These are phyloP conservation scores for Heliothis peltigera DNA, from an alignment of 2,888 invertebrate genomes.

Conservation along the genomic window DNA sequence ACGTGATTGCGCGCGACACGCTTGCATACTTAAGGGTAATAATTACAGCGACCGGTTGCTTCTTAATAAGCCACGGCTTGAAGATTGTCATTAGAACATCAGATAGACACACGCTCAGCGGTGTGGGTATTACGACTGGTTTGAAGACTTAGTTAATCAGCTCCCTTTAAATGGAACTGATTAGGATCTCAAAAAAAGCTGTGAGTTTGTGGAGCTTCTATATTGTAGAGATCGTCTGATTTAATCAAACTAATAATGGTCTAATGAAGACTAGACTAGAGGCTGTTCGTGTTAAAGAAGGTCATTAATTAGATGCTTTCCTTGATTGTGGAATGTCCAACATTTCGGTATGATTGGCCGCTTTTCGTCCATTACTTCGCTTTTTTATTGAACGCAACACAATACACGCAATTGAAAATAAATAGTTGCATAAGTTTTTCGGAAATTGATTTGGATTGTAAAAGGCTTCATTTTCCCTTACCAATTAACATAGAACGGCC, in stretches of 20 bases:
- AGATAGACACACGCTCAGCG: neutral
- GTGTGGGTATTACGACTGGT: neutral
- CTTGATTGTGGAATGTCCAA: neutral
- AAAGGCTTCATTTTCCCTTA: neutral
- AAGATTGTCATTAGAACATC: slow-evolving; percentile 2
- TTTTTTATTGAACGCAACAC: too few relatives aligned
- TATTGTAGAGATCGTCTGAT: neutral
- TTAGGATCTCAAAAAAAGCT: neutral
- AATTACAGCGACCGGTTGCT: neutral
- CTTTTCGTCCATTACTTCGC: too few relatives aligned
- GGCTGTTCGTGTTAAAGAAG: neutral
- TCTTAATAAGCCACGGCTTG: neutral
- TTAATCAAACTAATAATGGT: neutral
- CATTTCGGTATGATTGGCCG: too few relatives aligned
- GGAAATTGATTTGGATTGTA: neutral
- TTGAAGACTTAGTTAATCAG: neutral
- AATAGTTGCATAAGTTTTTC: neutral
- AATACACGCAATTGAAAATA: too few relatives aligned
- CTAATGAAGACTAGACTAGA: neutral
- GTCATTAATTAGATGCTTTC: neutral
- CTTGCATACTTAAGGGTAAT: neutral
- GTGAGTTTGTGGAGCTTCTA: neutral
- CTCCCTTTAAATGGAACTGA: neutral
- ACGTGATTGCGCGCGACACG: neutral
- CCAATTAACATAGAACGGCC: neutral